These are phyloP conservation scores for Drosophila stalkeri DNA, from an alignment of 2,888 invertebrate species.

Conservation along the genomic window DNA sequence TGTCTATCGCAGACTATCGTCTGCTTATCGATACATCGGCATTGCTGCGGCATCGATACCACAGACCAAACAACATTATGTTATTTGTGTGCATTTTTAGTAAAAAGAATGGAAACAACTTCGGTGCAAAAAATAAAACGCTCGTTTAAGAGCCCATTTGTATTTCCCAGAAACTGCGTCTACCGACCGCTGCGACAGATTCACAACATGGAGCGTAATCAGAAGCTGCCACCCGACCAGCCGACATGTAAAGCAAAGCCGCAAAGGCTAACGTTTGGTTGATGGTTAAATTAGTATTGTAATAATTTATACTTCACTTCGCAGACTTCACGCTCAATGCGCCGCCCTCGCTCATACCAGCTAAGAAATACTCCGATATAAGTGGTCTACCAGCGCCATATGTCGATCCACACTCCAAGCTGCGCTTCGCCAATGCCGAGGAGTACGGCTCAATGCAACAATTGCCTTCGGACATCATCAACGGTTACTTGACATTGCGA, in stretches of 20 bases:
- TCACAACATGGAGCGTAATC: slow-evolving; percentile 64
- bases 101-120: slow-evolving; percentile 22
- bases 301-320: slow-evolving; percentile 57
- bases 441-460: slow-evolving; percentile 94
- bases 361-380: slow-evolving; percentile 97
- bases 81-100: not conserved
- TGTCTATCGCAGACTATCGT: too few species aligned
- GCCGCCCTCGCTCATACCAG: slow-evolving; percentile 95
- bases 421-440: slow-evolving; percentile 93
- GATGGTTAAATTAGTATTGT: not conserved
- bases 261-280: not conserved
- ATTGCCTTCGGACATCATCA: slow-evolving; percentile 96
- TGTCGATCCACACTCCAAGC: slow-evolving; percentile 95
- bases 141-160: slow-evolving; percentile 55
- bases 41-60: slow-evolving; percentile 9
- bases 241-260: slow-evolving; percentile 53
- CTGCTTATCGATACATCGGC: slow-evolving; percentile 3
- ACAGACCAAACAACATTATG: not conserved
- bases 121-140: slow-evolving; percentile 32
- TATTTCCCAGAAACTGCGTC: slow-evolving; percentile 58
- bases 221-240: slow-evolving; percentile 41
- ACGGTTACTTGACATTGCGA: slow-evolving; percentile 94
- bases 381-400: slow-evolving; percentile 95
- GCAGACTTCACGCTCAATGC: slow-evolving; percentile 95
- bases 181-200: slow-evolving; percentile 68